These are phyloP conservation scores for Dendrocincla tyrannina DNA, from an alignment of 2,797 vertebrate genomes.

Conservation along the genomic window DNA sequence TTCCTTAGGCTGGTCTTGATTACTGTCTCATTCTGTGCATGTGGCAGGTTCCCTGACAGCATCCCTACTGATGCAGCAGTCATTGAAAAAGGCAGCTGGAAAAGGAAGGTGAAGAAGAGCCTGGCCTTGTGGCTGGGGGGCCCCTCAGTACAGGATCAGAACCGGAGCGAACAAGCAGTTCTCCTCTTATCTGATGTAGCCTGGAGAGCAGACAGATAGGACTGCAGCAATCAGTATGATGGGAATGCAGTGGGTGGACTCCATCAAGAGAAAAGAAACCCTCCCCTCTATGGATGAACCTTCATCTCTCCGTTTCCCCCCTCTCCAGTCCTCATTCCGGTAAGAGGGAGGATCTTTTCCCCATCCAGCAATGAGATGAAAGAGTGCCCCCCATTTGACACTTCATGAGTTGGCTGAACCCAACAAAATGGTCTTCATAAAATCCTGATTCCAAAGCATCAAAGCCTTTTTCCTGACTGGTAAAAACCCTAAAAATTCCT, in stretches of 20 bases:
- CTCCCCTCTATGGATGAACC: slow-evolving; percentile 55
- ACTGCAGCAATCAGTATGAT: slow-evolving; percentile 45
- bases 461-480: slow-evolving; percentile 72
- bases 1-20: not conserved
- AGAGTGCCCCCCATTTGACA: slow-evolving; percentile 72
- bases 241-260: slow-evolving; percentile 69
- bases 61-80: not conserved
- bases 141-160: slow-evolving; percentile 13
- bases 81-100: not conserved
- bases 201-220: slow-evolving; percentile 63
- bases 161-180: not conserved
- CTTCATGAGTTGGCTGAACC: slow-evolving; percentile 74
- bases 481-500: slow-evolving; percentile 75
- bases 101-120: not conserved
- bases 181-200: slow-evolving; percentile 70
- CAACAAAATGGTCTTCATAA: slow-evolving; percentile 71
- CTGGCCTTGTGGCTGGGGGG: not conserved
- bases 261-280: slow-evolving; percentile 43
- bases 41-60: not conserved
- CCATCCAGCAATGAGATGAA: slow-evolving; percentile 61
- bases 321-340: slow-evolving; percentile 26
- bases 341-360: slow-evolving; percentile 70
- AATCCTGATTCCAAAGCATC: slow-evolving; percentile 70
- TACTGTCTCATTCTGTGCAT: not conserved
- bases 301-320: slow-evolving; percentile 41